A percentile compares a stretch with the other conserved stretches of the same genome.
phyloP scores from a whole-genome alignment of 2,888 invertebrate genomes.

The Tenthredo amoena region DNA sequence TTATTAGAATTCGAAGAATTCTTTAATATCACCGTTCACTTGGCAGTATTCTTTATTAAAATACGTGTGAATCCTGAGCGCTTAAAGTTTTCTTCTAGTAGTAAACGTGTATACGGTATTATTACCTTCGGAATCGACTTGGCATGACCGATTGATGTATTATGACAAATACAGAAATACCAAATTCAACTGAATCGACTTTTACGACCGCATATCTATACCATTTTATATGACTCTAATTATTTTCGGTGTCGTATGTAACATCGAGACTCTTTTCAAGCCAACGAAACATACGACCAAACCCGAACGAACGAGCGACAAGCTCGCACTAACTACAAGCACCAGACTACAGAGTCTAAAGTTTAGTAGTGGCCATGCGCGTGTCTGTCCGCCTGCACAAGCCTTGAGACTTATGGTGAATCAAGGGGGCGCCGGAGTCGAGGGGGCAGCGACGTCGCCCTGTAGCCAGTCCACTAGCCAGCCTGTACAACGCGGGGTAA shows the following conservation, averaged over 20 bases:
- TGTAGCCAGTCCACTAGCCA: not conserved
- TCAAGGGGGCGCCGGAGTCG: slow-evolving; percentile 26
- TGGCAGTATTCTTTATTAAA: not conserved
- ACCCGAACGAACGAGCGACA: slow-evolving; percentile 39
- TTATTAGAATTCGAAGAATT: not conserved
- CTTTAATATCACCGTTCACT: slow-evolving; percentile 7
- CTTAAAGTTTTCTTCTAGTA: not conserved
- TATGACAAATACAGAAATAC: not conserved
- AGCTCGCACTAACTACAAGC: slow-evolving; percentile 31
- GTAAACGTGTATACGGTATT: not conserved
- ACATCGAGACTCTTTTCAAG: not conserved
- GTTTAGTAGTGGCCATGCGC: slow-evolving; percentile 47
- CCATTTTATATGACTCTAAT: not conserved
- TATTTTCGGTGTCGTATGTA: slow-evolving; percentile 8
- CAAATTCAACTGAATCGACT: not conserved
- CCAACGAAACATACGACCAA: not conserved
- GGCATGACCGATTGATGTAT: not conserved
- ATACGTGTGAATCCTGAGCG: not conserved
- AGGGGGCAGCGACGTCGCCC: not conserved
- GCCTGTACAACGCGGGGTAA: not conserved
- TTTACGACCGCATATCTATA: not conserved
- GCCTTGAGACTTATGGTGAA: slow-evolving; percentile 38
- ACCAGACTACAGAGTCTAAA: slow-evolving; percentile 31
- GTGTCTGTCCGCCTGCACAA: slow-evolving; percentile 22
- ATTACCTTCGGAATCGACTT: not conserved